These are phyloP conservation scores for Liopterus haemorrhoidalis DNA, from an alignment of 2,888 invertebrate species.

Conservation along the genomic window DNA sequence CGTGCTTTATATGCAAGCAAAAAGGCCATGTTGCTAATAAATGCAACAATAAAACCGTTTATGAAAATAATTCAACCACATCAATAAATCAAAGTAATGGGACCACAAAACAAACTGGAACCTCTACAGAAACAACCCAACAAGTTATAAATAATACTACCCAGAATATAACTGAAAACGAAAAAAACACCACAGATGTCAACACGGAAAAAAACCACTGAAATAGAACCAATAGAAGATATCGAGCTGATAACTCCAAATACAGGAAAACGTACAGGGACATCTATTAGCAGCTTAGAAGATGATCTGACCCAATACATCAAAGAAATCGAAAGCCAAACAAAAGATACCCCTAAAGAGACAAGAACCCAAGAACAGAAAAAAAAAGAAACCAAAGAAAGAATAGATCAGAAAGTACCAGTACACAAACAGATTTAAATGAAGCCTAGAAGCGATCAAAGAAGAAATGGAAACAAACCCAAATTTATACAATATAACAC, in stretches of 20 bases:
- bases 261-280: neutral
- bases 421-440: too few species aligned
- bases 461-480: constrained; percentile 3
- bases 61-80: neutral
- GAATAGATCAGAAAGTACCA: neutral
- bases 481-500: constrained; percentile 2
- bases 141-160: neutral
- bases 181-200: neutral
- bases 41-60: neutral
- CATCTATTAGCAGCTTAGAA: neutral
- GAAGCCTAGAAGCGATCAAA: too few species aligned
- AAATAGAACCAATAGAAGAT: neutral
- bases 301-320: neutral
- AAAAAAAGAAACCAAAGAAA: neutral
- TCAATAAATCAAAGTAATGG: neutral
- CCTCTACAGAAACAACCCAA: neutral
- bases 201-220: neutral
- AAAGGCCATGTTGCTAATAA: constrained; percentile 5
- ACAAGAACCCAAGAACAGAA: neutral
- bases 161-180: neutral
- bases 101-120: neutral
- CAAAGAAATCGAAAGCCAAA: neutral
- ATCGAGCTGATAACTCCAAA: neutral
- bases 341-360: neutral
- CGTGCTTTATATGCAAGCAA: constrained; percentile 7